Evolutionary conservation across 2,113 vertebrate species (phyloP), one percentile per base, ranked within the genome.

Genomic region (Lutjanus erythropterus): DNA sequence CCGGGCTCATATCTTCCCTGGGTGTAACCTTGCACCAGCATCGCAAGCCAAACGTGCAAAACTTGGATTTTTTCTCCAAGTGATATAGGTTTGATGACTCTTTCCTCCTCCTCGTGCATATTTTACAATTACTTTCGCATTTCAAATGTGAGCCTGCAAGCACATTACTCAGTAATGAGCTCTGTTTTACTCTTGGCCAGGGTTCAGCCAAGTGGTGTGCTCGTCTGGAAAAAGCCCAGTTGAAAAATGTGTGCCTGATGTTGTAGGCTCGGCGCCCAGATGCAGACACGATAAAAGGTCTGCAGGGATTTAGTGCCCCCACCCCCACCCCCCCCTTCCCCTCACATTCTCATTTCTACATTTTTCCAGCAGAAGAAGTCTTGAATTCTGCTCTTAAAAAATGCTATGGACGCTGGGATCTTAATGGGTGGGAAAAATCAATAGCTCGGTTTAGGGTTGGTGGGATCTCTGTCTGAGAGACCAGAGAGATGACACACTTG

Each of bases 181-280:
- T 88, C 80, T 82, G 80, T 88, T 92, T 86, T 88, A 88, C 82
- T 89, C 75, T 83, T 88, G 92, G 89, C 91, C 37, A 27, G 82
- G 53, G 78, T 90, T 93, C 93, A 92, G 90, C 91, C 81, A 82
- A 86, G 89, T 90, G 82, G 83, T 90, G 86, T 68, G 84, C 89
- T 90, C 79, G 62, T 91, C 91, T 94, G 88, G 93, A 93, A 92
- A 91, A 87, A 85, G 87, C 89, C 90, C 88, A 83, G 91, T 86
- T 91, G 90, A 93, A 91, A 94, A 94, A 94, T 94, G 89, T 81
- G 69, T 23, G 81, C 89, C 91, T 93, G 91, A 92, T 92, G 88
- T 93, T 93, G 91, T 92, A 90, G 93, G 92, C 91, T 89, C 75
- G 2, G 79, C 47, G 93, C 94, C 94, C 94, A 95, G 93, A 94